phyloP scores from a whole-genome alignment of 2,888 invertebrate genomes.

The Plebejus argus region DNA sequence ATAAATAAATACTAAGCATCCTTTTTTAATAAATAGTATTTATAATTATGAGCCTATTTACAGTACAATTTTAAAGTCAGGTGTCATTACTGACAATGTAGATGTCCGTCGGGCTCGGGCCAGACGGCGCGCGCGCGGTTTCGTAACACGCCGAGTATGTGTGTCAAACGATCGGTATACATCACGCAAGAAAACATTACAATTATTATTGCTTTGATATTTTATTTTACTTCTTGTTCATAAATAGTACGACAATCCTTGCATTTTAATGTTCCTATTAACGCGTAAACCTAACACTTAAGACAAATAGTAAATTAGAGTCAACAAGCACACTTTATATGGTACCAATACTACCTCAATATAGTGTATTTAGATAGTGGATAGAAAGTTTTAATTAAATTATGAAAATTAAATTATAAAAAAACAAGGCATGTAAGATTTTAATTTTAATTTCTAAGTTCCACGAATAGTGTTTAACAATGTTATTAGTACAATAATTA shows the following conservation, averaged over 20 bases:
- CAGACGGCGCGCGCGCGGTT: conserved; percentile 57
- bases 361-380: no score
- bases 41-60: neutral
- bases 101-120: conserved; percentile 55
- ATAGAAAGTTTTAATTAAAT: neutral
- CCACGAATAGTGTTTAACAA: neutral
- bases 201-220: conserved; percentile 39
- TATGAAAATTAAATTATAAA: neutral
- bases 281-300: neutral
- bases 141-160: conserved; percentile 61
- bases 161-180: conserved; percentile 65
- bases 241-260: neutral
- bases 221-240: conserved; percentile 26
- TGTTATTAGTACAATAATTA: neutral
- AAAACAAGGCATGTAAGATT: neutral
- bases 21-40: neutral
- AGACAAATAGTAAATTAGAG: neutral
- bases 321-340: neutral
- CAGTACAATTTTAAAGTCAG: conserved; percentile 4
- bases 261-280: conserved; percentile 25
- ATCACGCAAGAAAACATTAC: conserved; percentile 56
- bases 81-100: conserved; percentile 10
- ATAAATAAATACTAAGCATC: no score
- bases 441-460: neutral
- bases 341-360: neutral